Evolutionary conservation across 2,888 invertebrate genomes (phyloP).

Genomic region (Polyploca ridens): DNA sequence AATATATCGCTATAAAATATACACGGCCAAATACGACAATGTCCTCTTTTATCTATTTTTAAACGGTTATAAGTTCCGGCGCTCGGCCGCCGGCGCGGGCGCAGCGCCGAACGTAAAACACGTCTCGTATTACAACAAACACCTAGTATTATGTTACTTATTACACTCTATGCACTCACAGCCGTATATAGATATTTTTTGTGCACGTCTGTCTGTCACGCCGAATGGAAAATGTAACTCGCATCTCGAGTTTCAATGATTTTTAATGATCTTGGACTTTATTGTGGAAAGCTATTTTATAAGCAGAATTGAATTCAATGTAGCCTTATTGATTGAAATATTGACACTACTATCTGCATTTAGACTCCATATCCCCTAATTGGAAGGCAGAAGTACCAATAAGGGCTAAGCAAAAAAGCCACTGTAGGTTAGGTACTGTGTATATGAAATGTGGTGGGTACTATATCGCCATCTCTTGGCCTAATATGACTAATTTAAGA

Average conservation of each 20-base stretch:
- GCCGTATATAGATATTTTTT: conserved; percentile 9
- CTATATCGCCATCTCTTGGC: too few relatives aligned
- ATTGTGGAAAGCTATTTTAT: conserved; percentile 23
- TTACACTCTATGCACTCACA: conserved; percentile 8
- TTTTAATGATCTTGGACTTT: conserved; percentile 27
- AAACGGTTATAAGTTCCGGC: conserved; percentile 23
- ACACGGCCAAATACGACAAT: conserved; percentile 19
- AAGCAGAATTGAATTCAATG: not conserved
- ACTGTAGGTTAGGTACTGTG: too few relatives aligned
- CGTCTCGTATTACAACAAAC: conserved; percentile 37
- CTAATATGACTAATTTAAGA: too few relatives aligned
- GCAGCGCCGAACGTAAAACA: conserved; percentile 25
- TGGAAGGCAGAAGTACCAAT: too few relatives aligned
- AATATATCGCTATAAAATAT: not conserved
- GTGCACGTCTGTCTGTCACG: conserved; percentile 20
- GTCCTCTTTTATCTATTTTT: conserved; percentile 45
- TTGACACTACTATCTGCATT: too few relatives aligned
- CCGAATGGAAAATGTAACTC: conserved; percentile 26
- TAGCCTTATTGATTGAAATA: too few relatives aligned
- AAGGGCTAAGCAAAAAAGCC: too few relatives aligned
- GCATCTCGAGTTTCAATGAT: conserved; percentile 31
- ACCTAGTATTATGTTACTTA: conserved; percentile 37
- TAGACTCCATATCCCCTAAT: too few relatives aligned
- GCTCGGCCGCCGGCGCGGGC: conserved; percentile 30
- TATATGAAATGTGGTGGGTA: too few relatives aligned